Evolutionary conservation across 2,888 invertebrate species (phyloP), one percentile per base, ranked within the genome.

Genomic region (Caenorhabditis sp.): DNA sequence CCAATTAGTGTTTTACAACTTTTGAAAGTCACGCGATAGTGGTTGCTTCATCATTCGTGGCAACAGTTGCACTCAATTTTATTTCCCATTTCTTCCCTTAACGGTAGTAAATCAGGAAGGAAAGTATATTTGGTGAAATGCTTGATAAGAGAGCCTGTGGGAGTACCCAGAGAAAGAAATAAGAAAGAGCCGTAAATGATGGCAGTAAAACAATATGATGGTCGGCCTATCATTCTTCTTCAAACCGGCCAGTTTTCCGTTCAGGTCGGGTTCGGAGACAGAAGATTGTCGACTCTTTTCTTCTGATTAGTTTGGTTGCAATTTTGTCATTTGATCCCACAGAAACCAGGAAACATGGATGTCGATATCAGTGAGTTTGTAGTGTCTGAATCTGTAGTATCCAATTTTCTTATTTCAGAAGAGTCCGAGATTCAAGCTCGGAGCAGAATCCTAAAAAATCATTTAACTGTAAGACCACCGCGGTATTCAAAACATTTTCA

Each of bases 341-440:
- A 28, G 10, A 35, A 54, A 54, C 1, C 2, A 54, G n/a, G 10
- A 6, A 51, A 35, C 2, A 80, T 82, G 82, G 82, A 82, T 66
- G 64, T 82, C 26, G 76, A 58, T 44, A 82, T 82, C 49, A 76
- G 82, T 82, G n/a, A 72, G 82, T 82, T 22, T 22, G 0, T 4
- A 26, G 26, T 26, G 14, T 2, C 14, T 14, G 26, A 10, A 12
- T 14, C 10, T 54, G 26, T 6, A 26, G 2, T 54, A n/a, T 1
- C 24, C 0, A 7, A 24, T 14, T 24, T 5, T 6, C n/a, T 19
- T 19, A 28, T 81, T 82, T 47, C 79, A 85, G 84, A 84, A 56
- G 87, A 88, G 74, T 80, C 80, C 6, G 89, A 89, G 26, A 74
- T 89, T 0, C 87, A 88, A 51, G 72, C 86, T 31, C 64, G 89